These are phyloP conservation scores for Gasteruption jaculator DNA, from an alignment of 2,888 invertebrate species.

Conservation along the genomic window DNA sequence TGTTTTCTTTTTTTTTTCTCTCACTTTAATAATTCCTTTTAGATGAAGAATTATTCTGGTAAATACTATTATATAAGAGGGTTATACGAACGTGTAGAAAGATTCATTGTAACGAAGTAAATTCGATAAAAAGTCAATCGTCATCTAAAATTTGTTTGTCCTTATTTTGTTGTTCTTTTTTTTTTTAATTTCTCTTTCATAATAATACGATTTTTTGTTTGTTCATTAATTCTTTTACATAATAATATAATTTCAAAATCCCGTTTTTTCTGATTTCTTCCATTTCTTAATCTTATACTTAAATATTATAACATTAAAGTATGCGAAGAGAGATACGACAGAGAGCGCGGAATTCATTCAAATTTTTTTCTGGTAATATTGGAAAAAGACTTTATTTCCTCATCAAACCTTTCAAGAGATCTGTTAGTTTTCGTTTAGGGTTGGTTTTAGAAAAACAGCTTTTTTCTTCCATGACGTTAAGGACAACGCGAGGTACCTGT, in stretches of 20 bases:
- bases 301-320: constrained; percentile 39
- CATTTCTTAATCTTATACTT: constrained; percentile 24
- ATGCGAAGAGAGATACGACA: constrained; percentile 44
- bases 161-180: constrained; percentile 19
- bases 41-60: constrained; percentile 30
- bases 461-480: too few relatives aligned
- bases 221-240: constrained; percentile 20
- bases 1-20: constrained; percentile 22
- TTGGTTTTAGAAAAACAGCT: too few relatives aligned
- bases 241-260: constrained; percentile 19
- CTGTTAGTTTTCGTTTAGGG: too few relatives aligned
- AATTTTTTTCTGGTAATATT: too few relatives aligned
- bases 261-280: constrained; percentile 15
- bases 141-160: neutral
- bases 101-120: constrained; percentile 47
- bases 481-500: too few relatives aligned
- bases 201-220: constrained; percentile 19
- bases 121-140: constrained; percentile 42
- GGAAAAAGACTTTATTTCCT: too few relatives aligned
- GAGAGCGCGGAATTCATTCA: constrained; percentile 36
- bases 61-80: constrained; percentile 44
- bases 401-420: too few relatives aligned
- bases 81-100: constrained; percentile 52
- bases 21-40: constrained; percentile 19
- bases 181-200: constrained; percentile 13